phyloP scores from a whole-genome alignment of 2,888 invertebrate genomes.

The Protophormia terraenovae region DNA sequence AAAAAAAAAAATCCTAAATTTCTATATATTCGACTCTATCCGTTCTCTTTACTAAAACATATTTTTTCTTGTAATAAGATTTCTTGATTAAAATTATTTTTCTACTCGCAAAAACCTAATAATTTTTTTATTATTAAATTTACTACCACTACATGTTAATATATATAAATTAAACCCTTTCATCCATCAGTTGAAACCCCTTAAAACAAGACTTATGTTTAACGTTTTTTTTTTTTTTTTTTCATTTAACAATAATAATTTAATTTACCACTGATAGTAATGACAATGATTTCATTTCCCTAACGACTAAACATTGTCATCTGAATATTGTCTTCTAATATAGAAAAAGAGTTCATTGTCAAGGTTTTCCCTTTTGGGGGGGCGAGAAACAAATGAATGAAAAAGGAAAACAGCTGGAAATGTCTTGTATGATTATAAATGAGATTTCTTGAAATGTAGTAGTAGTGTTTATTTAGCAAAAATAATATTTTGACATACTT shows the following conservation, averaged over 20 bases:
- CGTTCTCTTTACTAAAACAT: too few species aligned
- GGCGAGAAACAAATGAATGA: neutral
- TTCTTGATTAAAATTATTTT: too few species aligned
- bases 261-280: neutral
- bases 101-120: too few species aligned
- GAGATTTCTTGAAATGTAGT: too few species aligned
- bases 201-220: neutral
- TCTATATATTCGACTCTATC: too few species aligned
- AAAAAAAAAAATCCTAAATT: too few species aligned
- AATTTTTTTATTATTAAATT: too few species aligned
- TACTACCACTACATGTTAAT: neutral
- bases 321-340: neutral
- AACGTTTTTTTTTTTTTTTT: neutral
- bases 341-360: constrained; percentile 46
- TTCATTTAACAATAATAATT: neutral
- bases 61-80: too few species aligned
- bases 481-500: constrained; percentile 6
- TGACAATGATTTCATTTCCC: constrained; percentile 1
- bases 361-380: constrained; percentile 24
- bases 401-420: neutral
- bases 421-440: neutral
- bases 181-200: neutral
- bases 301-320: neutral
- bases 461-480: neutral
- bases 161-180: neutral